Percentiles rank a stretch among this genome's conserved stretches.
These are phyloP conservation scores for Tenualosa thibaudeaui DNA, from an alignment of 2,797 vertebrate species.

Conservation along the genomic window DNA sequence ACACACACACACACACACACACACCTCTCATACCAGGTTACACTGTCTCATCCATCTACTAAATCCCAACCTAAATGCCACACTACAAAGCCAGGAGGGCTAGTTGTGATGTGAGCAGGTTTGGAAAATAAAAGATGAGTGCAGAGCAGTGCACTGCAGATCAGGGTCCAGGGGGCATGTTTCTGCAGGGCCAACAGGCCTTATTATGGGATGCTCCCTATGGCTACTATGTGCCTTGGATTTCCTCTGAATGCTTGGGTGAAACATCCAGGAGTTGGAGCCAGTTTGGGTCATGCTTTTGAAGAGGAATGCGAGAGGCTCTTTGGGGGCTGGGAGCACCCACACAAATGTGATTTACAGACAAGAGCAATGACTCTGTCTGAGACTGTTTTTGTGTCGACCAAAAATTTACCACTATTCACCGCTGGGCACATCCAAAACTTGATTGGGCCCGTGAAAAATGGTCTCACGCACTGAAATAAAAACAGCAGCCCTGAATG, in stretches of 20 bases:
- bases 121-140: background rate
- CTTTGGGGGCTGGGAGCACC: background rate
- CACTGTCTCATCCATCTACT: background rate
- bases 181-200: background rate
- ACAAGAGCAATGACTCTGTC: background rate
- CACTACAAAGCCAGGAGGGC: background rate
- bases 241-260: background rate
- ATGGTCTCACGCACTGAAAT: background rate
- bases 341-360: background rate
- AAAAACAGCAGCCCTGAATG: background rate
- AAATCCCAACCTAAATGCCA: background rate
- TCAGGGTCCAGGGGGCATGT: background rate
- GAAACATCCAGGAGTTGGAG: background rate
- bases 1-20: conserved; percentile 6
- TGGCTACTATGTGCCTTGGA: background rate
- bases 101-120: background rate
- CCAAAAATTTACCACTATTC: background rate
- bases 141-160: background rate
- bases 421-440: background rate
- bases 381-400: background rate
- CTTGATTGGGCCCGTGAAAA: background rate
- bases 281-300: background rate
- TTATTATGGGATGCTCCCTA: background rate
- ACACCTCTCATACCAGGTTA: background rate
- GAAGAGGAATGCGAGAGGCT: background rate